These are phyloP conservation scores for Escarpia spicata DNA, from an alignment of 2,888 invertebrate genomes.

Conservation along the genomic window DNA sequence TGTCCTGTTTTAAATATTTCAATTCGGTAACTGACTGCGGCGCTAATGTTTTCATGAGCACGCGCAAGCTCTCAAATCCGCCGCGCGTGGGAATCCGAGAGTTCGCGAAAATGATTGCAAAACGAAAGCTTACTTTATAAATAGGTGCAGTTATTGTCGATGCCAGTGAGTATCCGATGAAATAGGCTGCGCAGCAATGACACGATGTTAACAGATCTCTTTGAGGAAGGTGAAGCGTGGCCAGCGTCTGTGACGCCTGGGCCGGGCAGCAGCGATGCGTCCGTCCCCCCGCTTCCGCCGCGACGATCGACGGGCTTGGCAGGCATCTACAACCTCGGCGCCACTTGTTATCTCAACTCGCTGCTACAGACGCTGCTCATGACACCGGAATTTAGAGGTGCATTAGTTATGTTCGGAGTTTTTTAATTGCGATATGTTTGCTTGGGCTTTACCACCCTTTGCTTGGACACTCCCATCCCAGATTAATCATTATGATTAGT, in stretches of 20 bases:
- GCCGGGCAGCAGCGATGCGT: not conserved
- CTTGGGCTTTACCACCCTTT: not conserved
- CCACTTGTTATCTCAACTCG: constrained; percentile 66
- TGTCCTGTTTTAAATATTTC: not conserved
- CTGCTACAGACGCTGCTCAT: constrained; percentile 64
- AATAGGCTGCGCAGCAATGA: not conserved
- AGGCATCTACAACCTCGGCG: constrained; percentile 65
- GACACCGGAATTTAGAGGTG: constrained; percentile 66
- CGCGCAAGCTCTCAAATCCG: not conserved
- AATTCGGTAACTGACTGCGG: constrained; percentile 16
- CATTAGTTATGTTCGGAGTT: not conserved
- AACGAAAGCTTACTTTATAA: not conserved
- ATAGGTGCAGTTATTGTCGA: not conserved
- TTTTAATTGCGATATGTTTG: not conserved
- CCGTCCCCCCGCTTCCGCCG: constrained; percentile 24
- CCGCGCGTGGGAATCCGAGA: constrained; percentile 1
- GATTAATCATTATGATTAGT: no score
- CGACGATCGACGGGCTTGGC: constrained; percentile 35
- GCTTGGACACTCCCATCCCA: no score
- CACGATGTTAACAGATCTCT: not conserved
- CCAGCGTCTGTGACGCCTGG: not conserved
- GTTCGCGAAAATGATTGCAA: not conserved
- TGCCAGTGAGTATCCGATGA: not conserved
- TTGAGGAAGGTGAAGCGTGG: not conserved
- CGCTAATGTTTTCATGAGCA: not conserved